A percentile compares a stretch with the other conserved stretches of the same genome.
Conservation (phyloP, 2,113 vertebrate species). For the Anseranas semipalmata region DNA sequence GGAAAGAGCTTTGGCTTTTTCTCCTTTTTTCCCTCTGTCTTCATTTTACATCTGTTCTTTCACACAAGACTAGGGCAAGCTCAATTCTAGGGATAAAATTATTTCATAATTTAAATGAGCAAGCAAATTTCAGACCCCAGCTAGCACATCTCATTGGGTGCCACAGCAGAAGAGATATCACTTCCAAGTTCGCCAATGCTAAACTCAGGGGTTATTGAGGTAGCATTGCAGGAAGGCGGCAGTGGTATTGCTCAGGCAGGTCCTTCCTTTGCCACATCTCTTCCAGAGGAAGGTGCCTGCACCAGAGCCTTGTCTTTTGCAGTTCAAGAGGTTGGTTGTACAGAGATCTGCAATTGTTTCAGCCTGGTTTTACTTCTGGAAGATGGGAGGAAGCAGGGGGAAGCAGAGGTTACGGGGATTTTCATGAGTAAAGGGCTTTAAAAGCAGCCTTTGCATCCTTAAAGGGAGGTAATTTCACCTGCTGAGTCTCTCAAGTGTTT, state of each 20-base stretch:
- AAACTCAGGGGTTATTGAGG: rapidly evolving
- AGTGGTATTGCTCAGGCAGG: rapidly evolving
- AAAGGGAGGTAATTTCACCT: neutral
- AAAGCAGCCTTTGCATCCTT: neutral
- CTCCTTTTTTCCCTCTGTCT: rapidly evolving
- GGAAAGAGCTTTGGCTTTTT: neutral
- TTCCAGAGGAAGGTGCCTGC: neutral
- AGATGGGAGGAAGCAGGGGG: neutral
- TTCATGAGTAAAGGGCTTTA: neutral
- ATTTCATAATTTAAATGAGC: neutral
- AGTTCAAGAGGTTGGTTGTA: neutral
- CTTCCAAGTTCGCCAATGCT: neutral
- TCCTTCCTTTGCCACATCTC: neutral
- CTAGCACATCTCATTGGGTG: neutral
- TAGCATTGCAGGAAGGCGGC: neutral
- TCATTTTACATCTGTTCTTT: rapidly evolving
- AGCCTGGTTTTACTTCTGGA: neutral
- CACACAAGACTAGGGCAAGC: neutral
- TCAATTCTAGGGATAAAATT: neutral
- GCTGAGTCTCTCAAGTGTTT: neutral
- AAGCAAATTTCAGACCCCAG: neutral
- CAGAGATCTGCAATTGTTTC: neutral
- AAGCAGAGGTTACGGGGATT: neutral
- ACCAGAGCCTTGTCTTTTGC: neutral
- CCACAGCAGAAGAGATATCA: neutral